Base-by-base conservation (phyloP, 2,797 vertebrate species). In the Oreortyx pictus region DNA sequence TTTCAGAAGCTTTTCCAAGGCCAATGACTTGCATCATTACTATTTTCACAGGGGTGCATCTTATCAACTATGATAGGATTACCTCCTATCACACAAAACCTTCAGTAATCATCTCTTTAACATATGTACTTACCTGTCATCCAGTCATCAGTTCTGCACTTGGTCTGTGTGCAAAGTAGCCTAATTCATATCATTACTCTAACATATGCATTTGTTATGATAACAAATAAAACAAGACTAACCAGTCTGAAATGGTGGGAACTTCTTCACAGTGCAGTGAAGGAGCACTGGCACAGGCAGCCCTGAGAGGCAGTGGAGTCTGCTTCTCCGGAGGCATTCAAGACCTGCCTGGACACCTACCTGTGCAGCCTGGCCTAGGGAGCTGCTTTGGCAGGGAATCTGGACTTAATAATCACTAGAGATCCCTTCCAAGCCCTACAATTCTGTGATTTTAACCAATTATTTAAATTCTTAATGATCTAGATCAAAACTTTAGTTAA, bases 121-220 rank as follows among this genome's bases (percentile, higher is more conserved):
- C 20, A 35, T 3, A 39, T 7, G 4, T 3, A 73, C 27, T 37
- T 61, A 43, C 7, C 17, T 46, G 33, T 22, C 57, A 41, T 1
- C 65, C 17, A 41, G n/a, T 23, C 60, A 44, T 0, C 66, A 10
- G 13, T 46, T 92, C 31, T 23, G 15, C 81, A 17, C 8, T 43
- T 74, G 13, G n/a, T 10, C 64, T 81, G 61, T 78, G 17, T 61
- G 24, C 76, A 77, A 61, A 61, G 9, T 60, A 74, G 27, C 3
- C 41, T 27, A 49, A 66, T 27, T 22, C 8, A 54, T n/a, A 66
- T 2, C 12, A 16, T 14, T 31, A 59, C 50, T 89, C 24, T 62
- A 10, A 39, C 47, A n/a, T 35, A 72, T 3, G 5, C 39, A 46
- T 5, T 61, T 22, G 10, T 78, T 68, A 52, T 0, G 0, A 33